Evolutionary conservation across 2,888 invertebrate species (phyloP).

Genomic region (Drosophila monieri): DNA sequence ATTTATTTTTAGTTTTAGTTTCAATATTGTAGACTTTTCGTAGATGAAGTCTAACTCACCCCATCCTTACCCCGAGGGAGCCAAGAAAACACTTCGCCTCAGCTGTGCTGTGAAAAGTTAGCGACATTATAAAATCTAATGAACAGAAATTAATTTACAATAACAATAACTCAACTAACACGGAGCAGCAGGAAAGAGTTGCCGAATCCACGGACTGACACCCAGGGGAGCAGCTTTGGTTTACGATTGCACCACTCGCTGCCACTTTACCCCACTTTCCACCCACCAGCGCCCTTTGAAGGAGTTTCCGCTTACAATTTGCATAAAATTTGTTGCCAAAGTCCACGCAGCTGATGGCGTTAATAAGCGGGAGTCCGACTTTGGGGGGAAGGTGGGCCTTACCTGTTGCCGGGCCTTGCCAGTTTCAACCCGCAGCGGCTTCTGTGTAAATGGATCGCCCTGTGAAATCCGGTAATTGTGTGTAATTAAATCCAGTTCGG

Average conservation of each 20-base stretch:
- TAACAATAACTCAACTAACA: conserved; percentile 80
- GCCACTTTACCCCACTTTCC: conserved; percentile 2
- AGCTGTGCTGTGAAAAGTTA: conserved; percentile 56
- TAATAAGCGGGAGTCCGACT: conserved; percentile 67
- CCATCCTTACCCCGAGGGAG: neutral
- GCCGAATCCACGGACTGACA: conserved; percentile 27
- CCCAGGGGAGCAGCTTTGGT: conserved; percentile 42
- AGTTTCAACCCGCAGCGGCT: conserved; percentile 31
- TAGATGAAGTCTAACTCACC: conserved; percentile 6
- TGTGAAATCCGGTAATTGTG: conserved; percentile 83
- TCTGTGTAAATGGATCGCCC: conserved; percentile 78
- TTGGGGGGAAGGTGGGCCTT: conserved; percentile 38
- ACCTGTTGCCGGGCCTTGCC: conserved; percentile 69
- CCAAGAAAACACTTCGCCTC: conserved; percentile 33
- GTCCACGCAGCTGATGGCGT: conserved; percentile 68
- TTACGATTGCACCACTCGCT: conserved; percentile 51
- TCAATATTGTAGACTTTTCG: too few species aligned
- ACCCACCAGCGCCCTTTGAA: conserved; percentile 59
- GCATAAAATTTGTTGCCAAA: conserved; percentile 82
- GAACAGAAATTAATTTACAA: conserved; percentile 83
- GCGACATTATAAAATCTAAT: conserved; percentile 79
- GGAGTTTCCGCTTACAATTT: conserved; percentile 84
- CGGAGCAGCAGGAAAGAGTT: conserved; percentile 63
- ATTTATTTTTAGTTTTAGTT: neutral
- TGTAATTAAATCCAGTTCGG: conserved; percentile 82